These are phyloP conservation scores for Indicator maculatus DNA, from an alignment of 2,113 vertebrate genomes.

Conservation along the genomic window DNA sequence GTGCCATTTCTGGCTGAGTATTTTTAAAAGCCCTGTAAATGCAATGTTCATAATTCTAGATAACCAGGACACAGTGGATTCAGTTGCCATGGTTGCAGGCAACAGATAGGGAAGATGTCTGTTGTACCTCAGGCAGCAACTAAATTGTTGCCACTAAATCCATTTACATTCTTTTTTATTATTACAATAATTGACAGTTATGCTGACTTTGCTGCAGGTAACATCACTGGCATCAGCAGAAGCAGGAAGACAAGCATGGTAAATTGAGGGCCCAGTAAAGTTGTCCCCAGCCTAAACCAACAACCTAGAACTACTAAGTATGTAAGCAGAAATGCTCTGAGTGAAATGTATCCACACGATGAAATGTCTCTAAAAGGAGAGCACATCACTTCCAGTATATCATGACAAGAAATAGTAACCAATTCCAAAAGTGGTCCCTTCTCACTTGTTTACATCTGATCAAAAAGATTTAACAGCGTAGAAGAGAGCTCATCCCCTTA, in stretches of 20 bases:
- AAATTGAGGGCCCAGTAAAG: background rate
- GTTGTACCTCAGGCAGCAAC: conserved; percentile 20
- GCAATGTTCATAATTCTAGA: background rate
- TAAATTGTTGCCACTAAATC: conserved; percentile 21
- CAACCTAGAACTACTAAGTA: background rate
- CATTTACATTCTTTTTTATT: background rate
- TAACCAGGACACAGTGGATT: conserved; percentile 38
- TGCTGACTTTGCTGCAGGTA: conserved; percentile 7
- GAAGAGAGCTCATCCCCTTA: background rate
- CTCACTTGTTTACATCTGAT: background rate
- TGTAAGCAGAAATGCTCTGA: background rate
- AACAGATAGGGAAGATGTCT: conserved; percentile 36
- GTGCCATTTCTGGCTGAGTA: conserved; percentile 1
- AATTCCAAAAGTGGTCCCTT: background rate
- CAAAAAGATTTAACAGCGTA: background rate
- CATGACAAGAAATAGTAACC: background rate
- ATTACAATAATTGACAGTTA: background rate
- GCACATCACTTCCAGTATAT: background rate
- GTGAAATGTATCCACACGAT: background rate
- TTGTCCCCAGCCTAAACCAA: background rate
- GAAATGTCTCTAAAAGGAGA: background rate
- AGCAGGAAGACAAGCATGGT: background rate
- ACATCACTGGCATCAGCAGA: background rate
- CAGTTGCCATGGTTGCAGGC: conserved; percentile 66
- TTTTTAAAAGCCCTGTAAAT: conserved; percentile 25